Evolutionary conservation across 2,888 invertebrate genomes (phyloP).

Genomic region (Lithophane leautieri): DNA sequence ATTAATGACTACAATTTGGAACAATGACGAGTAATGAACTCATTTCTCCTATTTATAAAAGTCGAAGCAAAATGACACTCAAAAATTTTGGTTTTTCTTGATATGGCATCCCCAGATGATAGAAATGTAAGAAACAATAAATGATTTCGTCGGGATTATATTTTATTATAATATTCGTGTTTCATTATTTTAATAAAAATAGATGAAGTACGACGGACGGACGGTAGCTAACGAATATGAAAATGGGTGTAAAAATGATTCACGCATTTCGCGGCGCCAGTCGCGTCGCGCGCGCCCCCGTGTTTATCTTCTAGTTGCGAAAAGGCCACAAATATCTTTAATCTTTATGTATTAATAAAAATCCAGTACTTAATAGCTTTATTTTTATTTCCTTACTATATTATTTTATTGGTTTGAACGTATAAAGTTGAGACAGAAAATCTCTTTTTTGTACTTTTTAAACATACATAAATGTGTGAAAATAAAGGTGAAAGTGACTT

Average conservation of each 20-base stretch:
- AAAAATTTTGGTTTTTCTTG: not conserved
- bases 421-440: not conserved
- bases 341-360: slow-evolving; percentile 24
- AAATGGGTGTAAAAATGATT: slow-evolving; percentile 35
- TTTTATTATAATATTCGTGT: slow-evolving; percentile 30
- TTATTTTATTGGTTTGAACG: no score
- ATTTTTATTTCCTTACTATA: not conserved
- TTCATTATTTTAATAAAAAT: slow-evolving; percentile 48
- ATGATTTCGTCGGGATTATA: slow-evolving; percentile 7
- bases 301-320: slow-evolving; percentile 10
- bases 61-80: not conserved
- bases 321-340: slow-evolving; percentile 16
- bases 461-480: no score
- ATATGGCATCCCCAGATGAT: not conserved
- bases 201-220: slow-evolving; percentile 29
- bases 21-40: slow-evolving; percentile 16
- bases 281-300: slow-evolving; percentile 20
- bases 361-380: not conserved
- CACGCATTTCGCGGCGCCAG: slow-evolving; percentile 17
- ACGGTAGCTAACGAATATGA: slow-evolving; percentile 14
- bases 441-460: not conserved
- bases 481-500: not conserved
- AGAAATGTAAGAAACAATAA: slow-evolving; percentile 16
- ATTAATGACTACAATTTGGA: slow-evolving; percentile 19
- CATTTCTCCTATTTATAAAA: not conserved